Evolutionary conservation across 1,140 invertebrate genomes (phyloP), one percentile per base, ranked within the genome.

Genomic region (Lineus longissimus): DNA sequence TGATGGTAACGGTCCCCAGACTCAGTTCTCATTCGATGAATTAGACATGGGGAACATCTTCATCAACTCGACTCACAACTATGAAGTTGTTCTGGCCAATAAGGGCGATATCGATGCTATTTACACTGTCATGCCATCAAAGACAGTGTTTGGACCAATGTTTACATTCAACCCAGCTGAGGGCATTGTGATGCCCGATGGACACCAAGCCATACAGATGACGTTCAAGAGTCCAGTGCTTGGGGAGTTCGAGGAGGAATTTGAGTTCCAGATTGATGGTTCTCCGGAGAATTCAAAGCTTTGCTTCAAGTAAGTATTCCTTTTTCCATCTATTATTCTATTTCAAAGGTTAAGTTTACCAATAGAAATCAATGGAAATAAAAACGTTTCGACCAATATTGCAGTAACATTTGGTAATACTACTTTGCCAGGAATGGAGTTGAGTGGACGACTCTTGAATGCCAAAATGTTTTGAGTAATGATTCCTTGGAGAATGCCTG

Each of bases 1-100:
- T 11, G 73, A 79, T 55, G 81, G 80, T 23, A 69, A 73, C 25
- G 81, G 81, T 56, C 80, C 81, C n/a, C 75, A 73, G 62, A 73
- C 82, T 2, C 72, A 81, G 55, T 75, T 82, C 25, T 81, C 80
- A 11, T 73, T 76, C 59, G 73, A 81, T 40, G 62, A 60, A 7
- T 65, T 83, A 19, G 80, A 83, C 55, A 73, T 83, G 72, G 79
- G 81, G n/a, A 77, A 77, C 61, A 78, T 83, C 51, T 81, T 81
- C 62, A 76, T 83, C 57, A 73, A 75, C 25, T 81, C 80, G 1
- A 75, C 63, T 27, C 80, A 82, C 63, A 70, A 65, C 15, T 82
- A 82, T 69, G 81, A 83, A 63, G 70, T 83, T 29, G 75, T 83
- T 23, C 61, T 83, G 58, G 77, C 76, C 7, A 83, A 83, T 65